Evolutionary conservation across 2,888 invertebrate species (phyloP).

Genomic region (Digitonthophagus gazella): DNA sequence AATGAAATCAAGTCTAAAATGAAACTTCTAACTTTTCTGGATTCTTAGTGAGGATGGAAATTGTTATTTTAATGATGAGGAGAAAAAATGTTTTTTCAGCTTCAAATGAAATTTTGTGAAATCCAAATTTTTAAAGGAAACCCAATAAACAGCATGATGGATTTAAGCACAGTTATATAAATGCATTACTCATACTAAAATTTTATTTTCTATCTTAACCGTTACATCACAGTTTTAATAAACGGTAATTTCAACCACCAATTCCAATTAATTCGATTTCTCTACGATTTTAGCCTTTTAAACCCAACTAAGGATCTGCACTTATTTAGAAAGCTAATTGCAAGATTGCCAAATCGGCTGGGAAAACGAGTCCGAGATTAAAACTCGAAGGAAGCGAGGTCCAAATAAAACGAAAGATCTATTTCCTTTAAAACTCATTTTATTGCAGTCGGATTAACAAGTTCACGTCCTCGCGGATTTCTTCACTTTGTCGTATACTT

Average conservation of each 20-base stretch:
- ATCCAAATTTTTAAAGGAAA: no score
- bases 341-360: not conserved
- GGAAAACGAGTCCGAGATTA: not conserved
- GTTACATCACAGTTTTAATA: not conserved
- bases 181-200: no score
- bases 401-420: not conserved
- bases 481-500: constrained; percentile 51
- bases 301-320: not conserved
- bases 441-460: not conserved
- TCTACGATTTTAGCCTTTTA: not conserved
- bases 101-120: no score
- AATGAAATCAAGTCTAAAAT: no score
- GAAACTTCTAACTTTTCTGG: no score
- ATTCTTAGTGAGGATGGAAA: no score
- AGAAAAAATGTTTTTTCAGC: no score
- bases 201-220: no score
- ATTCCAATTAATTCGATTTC: not conserved
- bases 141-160: no score
- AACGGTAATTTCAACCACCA: not conserved
- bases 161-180: no score
- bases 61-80: no score
- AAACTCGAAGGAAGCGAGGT: not conserved
- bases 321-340: not conserved
- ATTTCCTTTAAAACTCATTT: not conserved
- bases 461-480: constrained; percentile 22